Conservation (phyloP, 2,888 invertebrate genomes). For the Caenorhabditis sp. region DNA sequence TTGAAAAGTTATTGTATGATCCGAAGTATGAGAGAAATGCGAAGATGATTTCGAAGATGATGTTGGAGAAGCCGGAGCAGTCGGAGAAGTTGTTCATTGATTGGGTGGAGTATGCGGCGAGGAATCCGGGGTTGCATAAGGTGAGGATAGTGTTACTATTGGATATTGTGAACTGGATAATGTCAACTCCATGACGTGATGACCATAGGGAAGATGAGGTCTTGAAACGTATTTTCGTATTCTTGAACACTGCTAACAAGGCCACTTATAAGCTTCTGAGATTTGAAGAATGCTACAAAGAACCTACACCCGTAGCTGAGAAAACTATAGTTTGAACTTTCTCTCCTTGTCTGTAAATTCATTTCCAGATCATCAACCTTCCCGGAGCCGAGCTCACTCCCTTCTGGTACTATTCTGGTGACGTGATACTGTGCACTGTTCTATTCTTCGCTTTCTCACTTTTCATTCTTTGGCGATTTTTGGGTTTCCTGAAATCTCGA, state of each 20-base stretch:
- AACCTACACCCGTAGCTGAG: too few species aligned
- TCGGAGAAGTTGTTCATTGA: constrained; percentile 56
- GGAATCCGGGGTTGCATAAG: constrained; percentile 60
- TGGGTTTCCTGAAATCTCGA: not conserved
- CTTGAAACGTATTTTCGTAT: too few species aligned
- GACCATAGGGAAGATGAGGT: too few species aligned
- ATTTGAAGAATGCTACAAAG: too few species aligned
- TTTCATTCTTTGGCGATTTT: constrained; percentile 14
- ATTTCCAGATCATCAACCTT: constrained; percentile 50
- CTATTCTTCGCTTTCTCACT: not conserved
- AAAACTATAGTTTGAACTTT: too few species aligned
- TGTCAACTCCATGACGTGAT: too few species aligned
- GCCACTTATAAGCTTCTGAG: too few species aligned
- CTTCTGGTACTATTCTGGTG: constrained; percentile 56
- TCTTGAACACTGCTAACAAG: too few species aligned
- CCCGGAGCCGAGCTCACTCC: constrained; percentile 48
- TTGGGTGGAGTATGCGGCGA: constrained; percentile 67
- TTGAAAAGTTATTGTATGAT: constrained; percentile 44
- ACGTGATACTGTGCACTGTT: constrained; percentile 27
- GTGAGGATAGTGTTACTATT: too few species aligned
- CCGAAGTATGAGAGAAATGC: constrained; percentile 61
- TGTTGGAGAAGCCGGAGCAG: constrained; percentile 56
- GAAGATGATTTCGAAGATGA: constrained; percentile 58
- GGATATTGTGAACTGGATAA: too few species aligned
- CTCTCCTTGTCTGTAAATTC: too few species aligned